Base-by-base conservation (phyloP, 2,888 invertebrate genomes). In the Eupithecia exiguata region DNA sequence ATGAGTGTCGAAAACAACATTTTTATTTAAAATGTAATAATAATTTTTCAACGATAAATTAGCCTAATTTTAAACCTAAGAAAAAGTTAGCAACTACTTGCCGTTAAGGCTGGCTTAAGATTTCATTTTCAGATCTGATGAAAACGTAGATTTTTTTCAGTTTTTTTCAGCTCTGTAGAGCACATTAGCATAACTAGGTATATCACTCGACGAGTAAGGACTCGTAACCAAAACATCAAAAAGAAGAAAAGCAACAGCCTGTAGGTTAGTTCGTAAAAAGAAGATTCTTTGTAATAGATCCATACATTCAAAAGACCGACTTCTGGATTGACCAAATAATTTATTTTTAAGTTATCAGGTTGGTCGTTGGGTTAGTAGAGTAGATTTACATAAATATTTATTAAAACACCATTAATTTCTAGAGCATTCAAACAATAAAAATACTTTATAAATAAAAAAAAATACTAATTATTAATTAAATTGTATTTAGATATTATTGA, bases 241-340 rank as follows among this genome's bases (percentile, higher is more conserved):
- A 58, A 5, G 25, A 58, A 21, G 21, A 14, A 58, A 25, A 62
- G 2, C 30, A 68, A 70, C 92, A 89, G 9, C 87, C 89, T 91
- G 25, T 65, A 71, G 67, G 65, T 67, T 75, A 74, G 79, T 83
- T 81, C 85, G 88, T 89, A 88, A 86, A 78, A 80, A 88, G 86
- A 87, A 88, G 83, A 88, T 87, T 84, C 88, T 88, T 87, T 87
- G 89, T 89, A 89, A 91, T 89, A 90, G 91, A 92, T 89, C 91
- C 90, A 91, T 89, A 91, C 88, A 89, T 88, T 89, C 86, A 88
- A 91, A 89, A 89, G 88, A 89, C 88, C 88, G 81, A 78, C 85
- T 81, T 35, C 62, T 79, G 81, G 77, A 78, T 81, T 82, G 76
- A 73, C 74, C 71, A 68, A 70, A 18, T 35, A 62, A 62, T 62